A percentile compares a stretch with the other conserved stretches of the same genome.
Conservation (phyloP, 2,888 invertebrate species). For the Spisula solida region DNA sequence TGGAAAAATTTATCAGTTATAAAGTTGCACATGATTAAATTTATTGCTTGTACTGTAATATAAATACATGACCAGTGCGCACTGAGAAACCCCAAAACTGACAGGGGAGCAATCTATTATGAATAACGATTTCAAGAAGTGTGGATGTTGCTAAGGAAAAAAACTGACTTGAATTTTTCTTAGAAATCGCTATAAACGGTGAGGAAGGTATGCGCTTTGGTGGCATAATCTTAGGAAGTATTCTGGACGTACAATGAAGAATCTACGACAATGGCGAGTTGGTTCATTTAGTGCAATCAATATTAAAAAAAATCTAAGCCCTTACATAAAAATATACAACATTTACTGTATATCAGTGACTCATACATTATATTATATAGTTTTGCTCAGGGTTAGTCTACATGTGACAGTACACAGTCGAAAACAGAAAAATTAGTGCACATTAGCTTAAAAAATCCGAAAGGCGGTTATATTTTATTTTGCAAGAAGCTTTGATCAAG, state of each 20-base stretch:
- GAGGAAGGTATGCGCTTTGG: neutral
- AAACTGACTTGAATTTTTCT: neutral
- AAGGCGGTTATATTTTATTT: neutral
- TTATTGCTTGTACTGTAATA: no score
- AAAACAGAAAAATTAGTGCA: slow-evolving; percentile 3
- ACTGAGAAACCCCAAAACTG: no score
- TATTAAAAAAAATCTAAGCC: neutral
- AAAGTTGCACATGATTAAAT: no score
- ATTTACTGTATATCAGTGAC: no score
- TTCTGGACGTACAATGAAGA: neutral
- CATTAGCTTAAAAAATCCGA: neutral
- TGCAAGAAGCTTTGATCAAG: slow-evolving; percentile 8
- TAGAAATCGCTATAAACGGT: neutral
- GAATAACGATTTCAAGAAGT: neutral
- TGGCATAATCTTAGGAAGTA: neutral
- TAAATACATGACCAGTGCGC: no score
- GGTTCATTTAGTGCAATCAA: neutral
- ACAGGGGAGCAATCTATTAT: no score
- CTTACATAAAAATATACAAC: neutral
- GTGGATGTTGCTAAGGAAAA: neutral
- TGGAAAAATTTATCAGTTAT: no score
- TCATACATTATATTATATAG: neutral
- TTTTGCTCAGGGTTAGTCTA: neutral
- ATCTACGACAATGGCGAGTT: neutral
- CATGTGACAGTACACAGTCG: neutral